Conservation (phyloP, 2,797 vertebrate genomes). For the Rhinatrema bivittatum region DNA sequence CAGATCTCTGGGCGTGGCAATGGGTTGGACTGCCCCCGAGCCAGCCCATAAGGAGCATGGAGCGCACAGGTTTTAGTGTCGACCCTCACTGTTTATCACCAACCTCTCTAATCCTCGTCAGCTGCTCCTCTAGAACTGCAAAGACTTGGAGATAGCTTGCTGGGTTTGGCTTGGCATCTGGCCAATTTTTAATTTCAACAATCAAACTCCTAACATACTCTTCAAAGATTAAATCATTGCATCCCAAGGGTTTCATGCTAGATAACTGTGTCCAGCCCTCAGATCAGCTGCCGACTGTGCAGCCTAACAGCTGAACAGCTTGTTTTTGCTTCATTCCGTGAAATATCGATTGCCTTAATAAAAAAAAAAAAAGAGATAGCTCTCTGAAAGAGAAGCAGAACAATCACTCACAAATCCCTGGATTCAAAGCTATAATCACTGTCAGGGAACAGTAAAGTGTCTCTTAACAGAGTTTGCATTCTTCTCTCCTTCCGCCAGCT, state of each 20-base stretch:
- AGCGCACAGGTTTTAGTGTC: too few species aligned
- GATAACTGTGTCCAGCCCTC: not conserved
- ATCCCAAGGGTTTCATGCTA: not conserved
- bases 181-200: constrained; percentile 25
- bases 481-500: constrained; percentile 15
- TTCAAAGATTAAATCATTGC: constrained; percentile 13
- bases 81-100: not conserved
- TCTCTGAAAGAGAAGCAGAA: not conserved
- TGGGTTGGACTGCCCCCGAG: too few species aligned
- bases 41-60: too few species aligned
- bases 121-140: not conserved
- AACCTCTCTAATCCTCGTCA: not conserved
- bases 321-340: constrained; percentile 10
- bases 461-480: constrained; percentile 1
- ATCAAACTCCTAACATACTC: constrained; percentile 6
- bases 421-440: constrained; percentile 13
- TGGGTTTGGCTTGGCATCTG: constrained; percentile 9
- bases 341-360: constrained; percentile 21
- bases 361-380: not conserved
- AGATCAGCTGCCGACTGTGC: not conserved
- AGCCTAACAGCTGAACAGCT: constrained; percentile 7
- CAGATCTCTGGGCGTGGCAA: too few species aligned
- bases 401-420: constrained; percentile 4
- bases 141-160: not conserved
- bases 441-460: constrained; percentile 9